Conservation (phyloP, 2,797 vertebrate species). For the Gephyroberyx darwinii region DNA sequence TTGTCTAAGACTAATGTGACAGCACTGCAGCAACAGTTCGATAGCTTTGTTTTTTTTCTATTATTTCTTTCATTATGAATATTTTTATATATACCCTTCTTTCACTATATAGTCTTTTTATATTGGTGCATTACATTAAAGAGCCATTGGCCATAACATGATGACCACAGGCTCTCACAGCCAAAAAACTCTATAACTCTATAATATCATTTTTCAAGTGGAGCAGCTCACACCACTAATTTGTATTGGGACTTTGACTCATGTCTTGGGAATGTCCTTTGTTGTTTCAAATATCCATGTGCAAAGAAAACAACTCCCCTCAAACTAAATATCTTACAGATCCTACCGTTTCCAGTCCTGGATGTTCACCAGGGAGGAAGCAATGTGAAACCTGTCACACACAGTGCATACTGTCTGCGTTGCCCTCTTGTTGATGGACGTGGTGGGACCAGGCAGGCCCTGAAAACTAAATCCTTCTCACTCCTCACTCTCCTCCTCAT, state of each 20-base stretch:
- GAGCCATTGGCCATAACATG: constrained; percentile 38
- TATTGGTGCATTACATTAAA: constrained; percentile 35
- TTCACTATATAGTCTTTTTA: constrained; percentile 11
- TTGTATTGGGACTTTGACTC: constrained; percentile 45
- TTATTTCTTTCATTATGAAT: constrained; percentile 25
- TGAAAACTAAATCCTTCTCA: constrained; percentile 65
- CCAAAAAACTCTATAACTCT: constrained; percentile 54
- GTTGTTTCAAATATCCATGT: constrained; percentile 37
- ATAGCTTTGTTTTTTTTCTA: neutral
- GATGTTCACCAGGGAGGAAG: constrained; percentile 45
- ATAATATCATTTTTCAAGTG: constrained; percentile 36
- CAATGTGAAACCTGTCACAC: constrained; percentile 36
- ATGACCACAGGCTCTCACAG: constrained; percentile 33
- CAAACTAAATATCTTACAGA: constrained; percentile 10
- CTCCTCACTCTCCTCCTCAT: constrained; percentile 94
- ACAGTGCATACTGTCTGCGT: constrained; percentile 26
- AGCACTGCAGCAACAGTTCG: constrained; percentile 33
- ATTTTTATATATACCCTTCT: neutral
- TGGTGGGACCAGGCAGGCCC: constrained; percentile 4
- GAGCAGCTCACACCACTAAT: constrained; percentile 31
- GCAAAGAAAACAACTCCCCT: constrained; percentile 52
- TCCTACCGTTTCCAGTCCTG: constrained; percentile 43
- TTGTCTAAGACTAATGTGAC: constrained; percentile 55
- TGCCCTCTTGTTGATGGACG: constrained; percentile 40
- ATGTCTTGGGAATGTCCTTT: constrained; percentile 52